phyloP scores from a whole-genome alignment of 2,797 vertebrate genomes.

The Macroramphosus scolopax region DNA sequence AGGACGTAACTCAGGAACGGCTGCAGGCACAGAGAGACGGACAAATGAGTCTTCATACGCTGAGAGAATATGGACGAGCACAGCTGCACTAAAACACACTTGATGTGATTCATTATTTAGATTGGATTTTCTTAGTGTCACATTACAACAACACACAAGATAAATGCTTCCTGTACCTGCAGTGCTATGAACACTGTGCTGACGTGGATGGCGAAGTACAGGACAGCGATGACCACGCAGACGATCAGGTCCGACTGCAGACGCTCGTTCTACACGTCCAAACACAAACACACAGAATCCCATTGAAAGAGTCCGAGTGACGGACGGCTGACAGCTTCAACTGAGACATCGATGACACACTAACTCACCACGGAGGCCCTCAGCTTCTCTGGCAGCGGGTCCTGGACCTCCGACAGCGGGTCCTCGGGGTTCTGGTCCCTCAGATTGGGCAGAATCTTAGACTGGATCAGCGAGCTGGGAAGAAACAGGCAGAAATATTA shows the following conservation, averaged over 20 bases:
- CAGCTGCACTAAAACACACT: no score
- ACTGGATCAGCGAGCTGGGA: conserved; percentile 90
- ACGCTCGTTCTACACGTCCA: conserved; percentile 85
- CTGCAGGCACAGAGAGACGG: conserved; percentile 66
- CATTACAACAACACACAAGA: no score
- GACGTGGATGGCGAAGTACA: conserved; percentile 98
- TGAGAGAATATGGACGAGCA: no score
- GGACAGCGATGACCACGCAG: conserved; percentile 91
- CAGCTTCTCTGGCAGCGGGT: conserved; percentile 97
- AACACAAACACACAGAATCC: conserved; percentile 27
- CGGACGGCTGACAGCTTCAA: background rate
- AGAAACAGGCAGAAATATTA: conserved; percentile 13
- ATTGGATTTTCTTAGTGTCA: background rate
- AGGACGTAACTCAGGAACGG: conserved; percentile 94
- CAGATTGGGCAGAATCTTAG: conserved; percentile 91
- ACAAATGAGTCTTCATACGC: no score
- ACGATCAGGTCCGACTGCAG: conserved; percentile 97
- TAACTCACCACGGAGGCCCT: conserved; percentile 91
- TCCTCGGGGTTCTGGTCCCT: conserved; percentile 98
- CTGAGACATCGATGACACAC: background rate
- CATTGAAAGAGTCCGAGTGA: background rate
- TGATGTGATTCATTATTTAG: no score
- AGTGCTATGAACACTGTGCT: conserved; percentile 97
- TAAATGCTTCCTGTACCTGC: conserved; percentile 79
- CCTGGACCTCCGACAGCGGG: conserved; percentile 94